A percentile compares a stretch with the other conserved stretches of the same genome.
Evolutionary conservation across 2,888 invertebrate genomes (phyloP).

Genomic region (Xanthorhoe designata): DNA sequence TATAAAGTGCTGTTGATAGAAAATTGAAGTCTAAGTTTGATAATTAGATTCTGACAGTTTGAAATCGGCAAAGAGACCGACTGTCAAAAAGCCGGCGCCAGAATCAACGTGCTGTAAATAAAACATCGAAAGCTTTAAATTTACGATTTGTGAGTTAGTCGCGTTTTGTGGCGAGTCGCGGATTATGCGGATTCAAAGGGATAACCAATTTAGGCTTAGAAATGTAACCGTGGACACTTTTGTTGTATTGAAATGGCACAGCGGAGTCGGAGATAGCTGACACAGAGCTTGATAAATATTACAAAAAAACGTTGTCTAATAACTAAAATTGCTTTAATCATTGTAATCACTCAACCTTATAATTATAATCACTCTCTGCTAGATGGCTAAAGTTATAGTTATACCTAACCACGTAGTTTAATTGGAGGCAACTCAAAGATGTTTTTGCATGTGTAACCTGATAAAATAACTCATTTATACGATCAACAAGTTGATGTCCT

Average conservation of each 20-base stretch:
- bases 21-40: slow-evolving; percentile 54
- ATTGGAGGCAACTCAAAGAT: too few relatives aligned
- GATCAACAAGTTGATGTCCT: too few relatives aligned
- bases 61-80: slow-evolving; percentile 80
- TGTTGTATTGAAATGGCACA: slow-evolving; percentile 4
- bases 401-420: too few relatives aligned
- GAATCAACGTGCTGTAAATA: slow-evolving; percentile 71
- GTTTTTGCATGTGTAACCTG: too few relatives aligned
- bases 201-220: slow-evolving; percentile 32
- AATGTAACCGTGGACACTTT: slow-evolving; percentile 25
- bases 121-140: slow-evolving; percentile 67
- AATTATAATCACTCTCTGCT: too few relatives aligned
- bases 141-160: slow-evolving; percentile 60
- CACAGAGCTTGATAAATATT: neutral
- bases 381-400: too few relatives aligned
- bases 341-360: too few relatives aligned
- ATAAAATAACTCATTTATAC: too few relatives aligned
- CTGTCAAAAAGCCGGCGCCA: slow-evolving; percentile 83
- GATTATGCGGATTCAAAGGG: slow-evolving; percentile 36
- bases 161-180: slow-evolving; percentile 51
- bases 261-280: neutral
- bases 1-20: slow-evolving; percentile 45
- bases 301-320: too few relatives aligned
- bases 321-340: too few relatives aligned
- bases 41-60: slow-evolving; percentile 84